These are phyloP conservation scores for Lanistes nyassanus DNA, from an alignment of 1,140 invertebrate genomes.

Conservation along the genomic window DNA sequence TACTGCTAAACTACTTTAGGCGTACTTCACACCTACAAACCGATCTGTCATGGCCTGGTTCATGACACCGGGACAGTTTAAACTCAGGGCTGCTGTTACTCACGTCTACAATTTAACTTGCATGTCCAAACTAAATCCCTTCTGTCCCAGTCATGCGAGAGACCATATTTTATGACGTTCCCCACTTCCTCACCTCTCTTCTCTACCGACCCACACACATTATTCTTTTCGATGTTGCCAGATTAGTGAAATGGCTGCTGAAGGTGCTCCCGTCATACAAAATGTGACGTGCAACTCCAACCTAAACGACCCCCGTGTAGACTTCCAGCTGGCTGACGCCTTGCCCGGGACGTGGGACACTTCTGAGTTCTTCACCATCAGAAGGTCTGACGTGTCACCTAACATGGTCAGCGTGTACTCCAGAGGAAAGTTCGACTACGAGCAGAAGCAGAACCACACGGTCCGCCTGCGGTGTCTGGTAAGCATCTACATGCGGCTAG, in stretches of 20 bases:
- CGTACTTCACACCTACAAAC: too few species aligned
- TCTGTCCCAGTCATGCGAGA: too few species aligned
- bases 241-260: slow-evolving; percentile 34
- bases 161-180: too few species aligned
- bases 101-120: too few species aligned
- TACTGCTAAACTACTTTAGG: too few species aligned
- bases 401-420: slow-evolving; percentile 9
- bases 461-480: slow-evolving; percentile 29
- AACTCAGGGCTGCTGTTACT: too few species aligned
- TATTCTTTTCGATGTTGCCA: not conserved
- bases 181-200: too few species aligned
- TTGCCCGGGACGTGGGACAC: slow-evolving; percentile 35
- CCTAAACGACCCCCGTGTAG: slow-evolving; percentile 43
- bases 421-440: slow-evolving; percentile 11
- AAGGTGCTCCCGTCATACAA: slow-evolving; percentile 34
- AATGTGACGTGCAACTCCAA: slow-evolving; percentile 45
- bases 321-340: slow-evolving; percentile 43
- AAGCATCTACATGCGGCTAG: not conserved
- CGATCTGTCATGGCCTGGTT: too few species aligned
- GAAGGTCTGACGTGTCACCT: slow-evolving; percentile 22
- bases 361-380: not conserved
- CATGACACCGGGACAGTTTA: too few species aligned
- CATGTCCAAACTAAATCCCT: too few species aligned
- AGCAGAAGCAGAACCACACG: slow-evolving; percentile 9
- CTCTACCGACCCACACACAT: too few species aligned